phyloP scores from a whole-genome alignment of 1,140 invertebrate species.

The Delia radicum region DNA sequence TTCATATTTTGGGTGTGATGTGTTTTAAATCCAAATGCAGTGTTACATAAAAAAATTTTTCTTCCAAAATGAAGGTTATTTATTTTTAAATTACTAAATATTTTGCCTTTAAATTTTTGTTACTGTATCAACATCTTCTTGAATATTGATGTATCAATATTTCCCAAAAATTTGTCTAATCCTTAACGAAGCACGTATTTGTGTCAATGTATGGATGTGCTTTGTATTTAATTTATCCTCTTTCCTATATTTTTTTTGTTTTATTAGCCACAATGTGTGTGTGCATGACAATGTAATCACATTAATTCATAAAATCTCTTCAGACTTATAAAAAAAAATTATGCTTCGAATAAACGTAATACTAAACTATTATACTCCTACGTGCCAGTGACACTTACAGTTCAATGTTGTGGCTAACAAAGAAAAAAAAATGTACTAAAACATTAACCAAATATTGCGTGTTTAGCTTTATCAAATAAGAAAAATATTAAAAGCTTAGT shows the following conservation, averaged over 20 bases:
- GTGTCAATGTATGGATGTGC: not conserved
- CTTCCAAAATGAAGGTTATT: no score
- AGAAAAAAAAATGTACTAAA: not conserved
- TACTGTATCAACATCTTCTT: no score
- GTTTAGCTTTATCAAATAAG: constrained; percentile 3
- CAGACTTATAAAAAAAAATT: not conserved
- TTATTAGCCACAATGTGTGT: not conserved
- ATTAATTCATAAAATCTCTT: constrained; percentile 20
- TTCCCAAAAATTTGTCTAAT: no score
- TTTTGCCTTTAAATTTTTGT: no score
- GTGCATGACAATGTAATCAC: constrained; percentile 14
- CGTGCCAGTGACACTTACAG: not conserved
- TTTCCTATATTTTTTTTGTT: not conserved
- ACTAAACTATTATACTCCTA: constrained; percentile 1
- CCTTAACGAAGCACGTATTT: no score
- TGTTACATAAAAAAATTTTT: no score
- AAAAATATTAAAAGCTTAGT: no score
- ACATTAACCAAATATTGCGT: constrained; percentile 5
- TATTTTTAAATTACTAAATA: no score
- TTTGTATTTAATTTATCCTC: not conserved
- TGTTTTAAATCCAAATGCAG: no score
- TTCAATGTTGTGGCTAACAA: no score
- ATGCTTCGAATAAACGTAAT: constrained; percentile 1
- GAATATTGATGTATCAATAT: no score
- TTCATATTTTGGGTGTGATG: no score